Percentiles rank a stretch among this genome's conserved stretches.
Conservation (phyloP, 2,113 vertebrate species). For the Chrysochloris asiatica region DNA sequence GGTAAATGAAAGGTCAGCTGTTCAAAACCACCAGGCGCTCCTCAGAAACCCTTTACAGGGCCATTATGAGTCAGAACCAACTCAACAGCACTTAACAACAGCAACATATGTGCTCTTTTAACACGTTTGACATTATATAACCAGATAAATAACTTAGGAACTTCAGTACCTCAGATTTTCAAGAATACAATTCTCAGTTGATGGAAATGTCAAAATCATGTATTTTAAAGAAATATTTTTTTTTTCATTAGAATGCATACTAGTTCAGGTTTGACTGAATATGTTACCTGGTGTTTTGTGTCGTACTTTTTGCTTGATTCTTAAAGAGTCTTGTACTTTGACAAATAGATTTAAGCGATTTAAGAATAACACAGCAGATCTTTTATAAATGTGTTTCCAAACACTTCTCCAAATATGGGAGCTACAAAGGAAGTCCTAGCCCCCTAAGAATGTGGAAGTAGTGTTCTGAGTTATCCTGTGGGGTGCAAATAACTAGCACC, state of each 20-base stretch:
- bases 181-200: background rate
- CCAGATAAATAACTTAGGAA: background rate
- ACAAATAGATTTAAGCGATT: background rate
- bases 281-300: background rate
- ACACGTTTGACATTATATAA: background rate
- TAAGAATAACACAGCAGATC: background rate
- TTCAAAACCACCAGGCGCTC: no score
- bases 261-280: background rate
- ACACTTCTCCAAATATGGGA: background rate
- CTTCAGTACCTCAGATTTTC: background rate
- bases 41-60: no score
- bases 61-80: no score
- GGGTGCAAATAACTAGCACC: background rate
- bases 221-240: background rate
- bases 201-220: background rate
- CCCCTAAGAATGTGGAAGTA: background rate
- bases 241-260: background rate
- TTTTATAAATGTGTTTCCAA: background rate
- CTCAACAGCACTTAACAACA: no score
- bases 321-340: background rate
- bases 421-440: background rate
- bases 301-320: background rate
- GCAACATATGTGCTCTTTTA: background rate
- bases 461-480: no score
- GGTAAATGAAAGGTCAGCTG: no score